Evolutionary conservation across 2,888 invertebrate genomes (phyloP).

Genomic region (Phlogophora meticulosa): DNA sequence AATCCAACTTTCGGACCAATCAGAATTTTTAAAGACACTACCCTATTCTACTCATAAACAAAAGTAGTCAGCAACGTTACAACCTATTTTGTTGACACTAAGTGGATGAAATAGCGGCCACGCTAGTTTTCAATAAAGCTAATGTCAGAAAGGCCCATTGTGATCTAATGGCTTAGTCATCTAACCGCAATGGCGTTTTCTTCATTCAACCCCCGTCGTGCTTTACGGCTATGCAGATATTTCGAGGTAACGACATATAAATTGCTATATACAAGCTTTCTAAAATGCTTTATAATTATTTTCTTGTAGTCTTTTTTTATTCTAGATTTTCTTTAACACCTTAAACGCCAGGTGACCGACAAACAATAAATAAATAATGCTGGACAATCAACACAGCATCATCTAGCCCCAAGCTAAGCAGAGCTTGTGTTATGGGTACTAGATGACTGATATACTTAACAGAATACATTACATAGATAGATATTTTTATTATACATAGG

Average conservation of each 20-base stretch:
- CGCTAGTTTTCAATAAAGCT: constrained; percentile 67
- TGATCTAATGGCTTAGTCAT: constrained; percentile 79
- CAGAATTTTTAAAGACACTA: neutral
- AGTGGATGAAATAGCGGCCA: constrained; percentile 63
- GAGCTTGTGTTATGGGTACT: too few relatives aligned
- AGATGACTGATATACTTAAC: too few relatives aligned
- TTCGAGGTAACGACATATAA: constrained; percentile 62
- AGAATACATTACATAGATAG: too few relatives aligned
- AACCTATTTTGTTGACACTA: constrained; percentile 62
- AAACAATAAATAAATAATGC: too few relatives aligned
- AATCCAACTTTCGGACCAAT: too few relatives aligned
- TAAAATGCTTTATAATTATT: constrained; percentile 37
- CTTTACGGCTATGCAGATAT: constrained; percentile 70
- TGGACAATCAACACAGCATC: too few relatives aligned
- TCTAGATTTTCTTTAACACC: constrained; percentile 11
- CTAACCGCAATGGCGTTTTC: constrained; percentile 83
- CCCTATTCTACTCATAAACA: constrained; percentile 17
- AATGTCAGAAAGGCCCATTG: constrained; percentile 67
- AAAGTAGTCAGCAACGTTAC: constrained; percentile 40
- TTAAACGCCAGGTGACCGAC: too few relatives aligned
- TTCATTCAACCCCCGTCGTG: constrained; percentile 64
- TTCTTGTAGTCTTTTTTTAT: constrained; percentile 16
- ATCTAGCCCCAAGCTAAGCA: too few relatives aligned
- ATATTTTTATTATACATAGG: too few relatives aligned
- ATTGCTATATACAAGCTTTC: constrained; percentile 43